Evolutionary conservation across 1,140 invertebrate species (phyloP).

Genomic region (Chironomus tepperi): DNA sequence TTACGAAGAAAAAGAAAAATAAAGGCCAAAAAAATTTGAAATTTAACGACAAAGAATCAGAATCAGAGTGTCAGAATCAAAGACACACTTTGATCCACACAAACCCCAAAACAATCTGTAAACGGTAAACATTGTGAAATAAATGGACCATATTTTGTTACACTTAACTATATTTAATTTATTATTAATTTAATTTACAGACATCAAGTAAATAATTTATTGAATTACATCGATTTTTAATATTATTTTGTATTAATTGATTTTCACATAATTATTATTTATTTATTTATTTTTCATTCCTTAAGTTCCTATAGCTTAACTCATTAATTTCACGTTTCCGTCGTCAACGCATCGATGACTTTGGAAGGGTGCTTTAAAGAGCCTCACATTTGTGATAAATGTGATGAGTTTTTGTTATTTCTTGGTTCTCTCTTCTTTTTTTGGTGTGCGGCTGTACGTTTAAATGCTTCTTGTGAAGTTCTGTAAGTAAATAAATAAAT

Average conservation of each 20-base stretch:
- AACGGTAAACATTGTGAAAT: no score
- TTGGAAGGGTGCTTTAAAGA: conserved; percentile 1
- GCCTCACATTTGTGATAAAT: not conserved
- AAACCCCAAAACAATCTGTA: no score
- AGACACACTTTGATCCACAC: no score
- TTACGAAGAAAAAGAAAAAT: no score
- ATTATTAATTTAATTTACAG: not conserved
- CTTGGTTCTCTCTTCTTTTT: not conserved
- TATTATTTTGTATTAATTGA: not conserved
- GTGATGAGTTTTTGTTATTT: not conserved
- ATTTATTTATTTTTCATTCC: no score
- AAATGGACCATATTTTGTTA: not conserved
- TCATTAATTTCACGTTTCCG: not conserved
- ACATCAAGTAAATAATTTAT: not conserved
- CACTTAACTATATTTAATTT: not conserved
- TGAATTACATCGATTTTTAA: not conserved
- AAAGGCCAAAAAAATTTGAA: no score
- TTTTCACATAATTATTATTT: not conserved
- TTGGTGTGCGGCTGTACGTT: no score
- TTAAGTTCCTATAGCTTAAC: not conserved
- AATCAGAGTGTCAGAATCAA: no score
- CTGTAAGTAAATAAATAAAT: no score
- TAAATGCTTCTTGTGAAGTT: no score
- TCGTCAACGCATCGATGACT: not conserved
- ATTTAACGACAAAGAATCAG: no score